phyloP scores from a whole-genome alignment of 2,888 invertebrate species.

The Drosophila recens region DNA sequence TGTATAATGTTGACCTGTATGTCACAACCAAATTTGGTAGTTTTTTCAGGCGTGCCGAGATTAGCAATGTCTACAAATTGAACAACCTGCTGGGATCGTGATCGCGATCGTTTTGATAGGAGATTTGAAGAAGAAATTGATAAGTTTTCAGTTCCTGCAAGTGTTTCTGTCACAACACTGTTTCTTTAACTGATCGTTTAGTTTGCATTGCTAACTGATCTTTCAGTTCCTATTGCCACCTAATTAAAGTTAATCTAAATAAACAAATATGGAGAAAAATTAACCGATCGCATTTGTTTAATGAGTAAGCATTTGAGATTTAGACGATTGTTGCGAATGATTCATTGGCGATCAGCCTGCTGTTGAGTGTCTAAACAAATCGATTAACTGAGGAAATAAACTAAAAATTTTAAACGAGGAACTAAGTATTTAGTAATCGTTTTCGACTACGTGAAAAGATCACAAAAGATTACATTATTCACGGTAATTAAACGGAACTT shows the following conservation, averaged over 20 bases:
- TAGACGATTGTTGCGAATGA: slow-evolving; percentile 33
- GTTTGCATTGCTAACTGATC: slow-evolving; percentile 16
- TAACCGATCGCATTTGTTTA: slow-evolving; percentile 17
- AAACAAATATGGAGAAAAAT: slow-evolving; percentile 23
- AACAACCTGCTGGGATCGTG: slow-evolving; percentile 15
- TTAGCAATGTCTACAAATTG: slow-evolving; percentile 39
- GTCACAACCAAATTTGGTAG: slow-evolving; percentile 42
- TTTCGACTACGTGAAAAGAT: slow-evolving; percentile 46
- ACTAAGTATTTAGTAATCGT: slow-evolving; percentile 37
- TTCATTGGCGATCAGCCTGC: slow-evolving; percentile 39
- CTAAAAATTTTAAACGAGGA: slow-evolving; percentile 36
- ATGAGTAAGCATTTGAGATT: slow-evolving; percentile 38
- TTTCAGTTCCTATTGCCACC: slow-evolving; percentile 2
- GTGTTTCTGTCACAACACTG: not conserved
- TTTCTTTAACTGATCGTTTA: slow-evolving; percentile 15
- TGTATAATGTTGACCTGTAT: slow-evolving; percentile 36
- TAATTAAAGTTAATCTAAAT: slow-evolving; percentile 42
- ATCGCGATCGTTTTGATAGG: slow-evolving; percentile 13
- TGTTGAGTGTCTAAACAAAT: slow-evolving; percentile 32
- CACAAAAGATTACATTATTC: slow-evolving; percentile 25
- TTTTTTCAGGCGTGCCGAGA: slow-evolving; percentile 28
- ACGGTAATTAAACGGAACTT: not conserved
- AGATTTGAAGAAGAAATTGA: slow-evolving; percentile 1
- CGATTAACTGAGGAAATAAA: slow-evolving; percentile 35
- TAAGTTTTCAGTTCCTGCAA: not conserved